Conservation (phyloP, 2,888 invertebrate species). For the Calliphora vomitoria region DNA sequence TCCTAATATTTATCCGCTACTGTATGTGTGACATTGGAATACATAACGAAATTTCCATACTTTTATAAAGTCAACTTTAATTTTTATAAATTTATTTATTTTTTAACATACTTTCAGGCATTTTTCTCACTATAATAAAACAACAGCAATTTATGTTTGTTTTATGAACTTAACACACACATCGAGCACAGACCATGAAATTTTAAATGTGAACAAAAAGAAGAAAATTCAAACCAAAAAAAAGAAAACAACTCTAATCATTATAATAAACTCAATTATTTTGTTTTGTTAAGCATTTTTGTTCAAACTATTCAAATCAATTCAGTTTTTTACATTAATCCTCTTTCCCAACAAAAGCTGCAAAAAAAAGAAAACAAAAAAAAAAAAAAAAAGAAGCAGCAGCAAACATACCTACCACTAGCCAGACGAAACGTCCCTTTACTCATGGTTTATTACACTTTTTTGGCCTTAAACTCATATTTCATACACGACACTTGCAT, state of each 20-base stretch:
- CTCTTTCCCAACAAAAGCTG: not conserved
- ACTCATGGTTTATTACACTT: slow-evolving; percentile 59
- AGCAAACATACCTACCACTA: slow-evolving; percentile 1
- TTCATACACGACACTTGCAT: slow-evolving; percentile 72
- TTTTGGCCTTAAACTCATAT: slow-evolving; percentile 68
- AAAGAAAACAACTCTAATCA: slow-evolving; percentile 14
- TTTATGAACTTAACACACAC: not conserved
- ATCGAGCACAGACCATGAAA: slow-evolving; percentile 24
- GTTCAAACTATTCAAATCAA: slow-evolving; percentile 44
- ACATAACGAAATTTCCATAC: slow-evolving; percentile 1
- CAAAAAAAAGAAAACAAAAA: slow-evolving; percentile 7
- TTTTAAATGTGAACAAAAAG: not conserved
- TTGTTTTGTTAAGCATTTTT: slow-evolving; percentile 22
- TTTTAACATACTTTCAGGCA: slow-evolving; percentile 64
- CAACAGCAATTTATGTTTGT: not conserved
- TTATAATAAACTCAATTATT: slow-evolving; percentile 43
- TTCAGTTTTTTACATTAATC: slow-evolving; percentile 33
- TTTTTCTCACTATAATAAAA: not conserved
- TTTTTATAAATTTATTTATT: not conserved
- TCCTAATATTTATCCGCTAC: not conserved
- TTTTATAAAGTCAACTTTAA: slow-evolving; percentile 41
- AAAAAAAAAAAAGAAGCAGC: slow-evolving; percentile 15
- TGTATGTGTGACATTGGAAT: slow-evolving; percentile 57
- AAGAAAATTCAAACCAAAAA: not conserved
- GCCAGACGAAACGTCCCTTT: slow-evolving; percentile 39